phyloP scores from a whole-genome alignment of 2,113 vertebrate species.

The Colistium nudipinnis region DNA sequence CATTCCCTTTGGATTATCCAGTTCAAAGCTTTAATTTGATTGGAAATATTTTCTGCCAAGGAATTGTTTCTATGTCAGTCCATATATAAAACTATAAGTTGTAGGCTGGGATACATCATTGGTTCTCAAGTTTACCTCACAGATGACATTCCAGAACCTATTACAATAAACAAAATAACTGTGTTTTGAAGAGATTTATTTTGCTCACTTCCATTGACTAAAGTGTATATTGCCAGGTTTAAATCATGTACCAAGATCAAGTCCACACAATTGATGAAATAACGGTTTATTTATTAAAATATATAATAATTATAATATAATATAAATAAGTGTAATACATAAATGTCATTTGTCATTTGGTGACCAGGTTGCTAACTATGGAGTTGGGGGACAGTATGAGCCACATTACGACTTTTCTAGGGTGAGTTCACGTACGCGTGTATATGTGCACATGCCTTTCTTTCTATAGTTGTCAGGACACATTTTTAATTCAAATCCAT shows the following conservation, averaged over 20 bases:
- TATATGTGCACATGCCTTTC: neutral
- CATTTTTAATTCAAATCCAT: too few relatives aligned
- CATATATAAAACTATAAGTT: too few relatives aligned
- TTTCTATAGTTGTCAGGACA: neutral
- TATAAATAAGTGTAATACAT: neutral
- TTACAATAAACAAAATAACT: neutral
- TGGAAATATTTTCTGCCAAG: neutral
- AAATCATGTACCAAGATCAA: neutral
- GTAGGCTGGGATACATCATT: neutral
- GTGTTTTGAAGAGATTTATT: neutral
- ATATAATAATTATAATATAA: too few relatives aligned
- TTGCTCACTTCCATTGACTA: neutral
- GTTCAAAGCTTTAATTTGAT: too few relatives aligned
- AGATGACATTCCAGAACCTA: neutral
- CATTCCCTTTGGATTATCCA: neutral
- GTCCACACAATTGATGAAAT: neutral
- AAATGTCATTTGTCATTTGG: slow-evolving; percentile 9
- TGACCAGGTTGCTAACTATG: slow-evolving; percentile 95
- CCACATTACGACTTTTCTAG: slow-evolving; percentile 98
- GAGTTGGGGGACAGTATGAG: slow-evolving; percentile 98
- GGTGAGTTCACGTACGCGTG: slow-evolving; percentile 82
- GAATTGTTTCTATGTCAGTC: neutral
- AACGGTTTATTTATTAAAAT: neutral
- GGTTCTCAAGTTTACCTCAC: neutral
- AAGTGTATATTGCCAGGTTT: too few relatives aligned